Base-by-base conservation (phyloP, 2,888 invertebrate species). In the Gortyna flavago region DNA sequence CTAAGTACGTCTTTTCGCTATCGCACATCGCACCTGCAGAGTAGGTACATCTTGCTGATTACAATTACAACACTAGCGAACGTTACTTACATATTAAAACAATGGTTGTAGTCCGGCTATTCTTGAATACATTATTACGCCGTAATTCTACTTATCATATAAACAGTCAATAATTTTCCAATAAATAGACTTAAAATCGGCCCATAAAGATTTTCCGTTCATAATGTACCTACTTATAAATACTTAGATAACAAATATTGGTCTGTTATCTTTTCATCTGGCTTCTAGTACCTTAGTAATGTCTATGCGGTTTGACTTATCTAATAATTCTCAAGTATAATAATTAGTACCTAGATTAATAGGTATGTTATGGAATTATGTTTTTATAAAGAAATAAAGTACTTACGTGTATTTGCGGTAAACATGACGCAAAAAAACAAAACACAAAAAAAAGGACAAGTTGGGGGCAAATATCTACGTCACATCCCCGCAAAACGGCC, bases 71-170 rank as follows among this genome's bases (percentile, higher is more conserved):
- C 82, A 67, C 59, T 35, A 64, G 51, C 16, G 44, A 29, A 80
- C 80, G 76, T 59, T 67, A 35, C 72, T 69, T 77, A 74, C 73
- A 77, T 83, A 77, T 66, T 70, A 75, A 84, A 73, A 84, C 84
- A 84, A 71, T 84, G 61, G 81, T 75, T 57, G 32, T 25, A 70
- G 16, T 38, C 35, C 32, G 18, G 32, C 35, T 77, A 78, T 73
- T 70, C 69, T 62, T 76, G 78, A 62, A 32, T 38, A 57, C 38
- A 38, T 21, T 68, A 78, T 48, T 87, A 82, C 88, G 89, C 87
- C 88, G 80, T 77, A 80, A 35, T 35, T 18, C 16, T n/a, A 64
- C 25, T 72, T 90, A 89, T 88, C 88, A 84, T 86, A 78, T 62
- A 61, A 7, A 54, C 44, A 80, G 21, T 21, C 62, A 35, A n/a